Evolutionary conservation across 1,140 invertebrate species (phyloP).

Genomic region (Ptiloglossa arizonensis): DNA sequence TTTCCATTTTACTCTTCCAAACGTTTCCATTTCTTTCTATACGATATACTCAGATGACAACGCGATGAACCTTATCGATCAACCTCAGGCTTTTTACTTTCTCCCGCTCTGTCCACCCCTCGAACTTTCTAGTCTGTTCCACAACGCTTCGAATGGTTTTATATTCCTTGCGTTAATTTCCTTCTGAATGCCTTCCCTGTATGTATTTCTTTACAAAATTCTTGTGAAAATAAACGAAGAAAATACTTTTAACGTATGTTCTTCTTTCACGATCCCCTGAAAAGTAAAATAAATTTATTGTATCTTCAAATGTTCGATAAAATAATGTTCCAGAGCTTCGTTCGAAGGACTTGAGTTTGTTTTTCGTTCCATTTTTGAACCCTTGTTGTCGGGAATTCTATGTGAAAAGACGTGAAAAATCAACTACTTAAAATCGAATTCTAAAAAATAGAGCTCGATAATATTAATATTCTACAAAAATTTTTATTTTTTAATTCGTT

Average conservation of each 20-base stretch:
- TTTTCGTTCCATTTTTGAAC: no score
- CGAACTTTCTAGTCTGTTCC: conserved; percentile 15
- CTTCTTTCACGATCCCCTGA: no score
- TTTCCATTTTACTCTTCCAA: background rate
- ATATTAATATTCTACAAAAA: no score
- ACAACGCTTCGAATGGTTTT: background rate
- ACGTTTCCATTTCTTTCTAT: background rate
- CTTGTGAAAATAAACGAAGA: no score
- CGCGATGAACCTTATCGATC: conserved; percentile 20
- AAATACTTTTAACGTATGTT: no score
- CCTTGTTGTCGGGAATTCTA: no score
- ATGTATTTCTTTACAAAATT: background rate
- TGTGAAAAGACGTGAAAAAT: no score
- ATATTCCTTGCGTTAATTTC: background rate
- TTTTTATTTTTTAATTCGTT: no score
- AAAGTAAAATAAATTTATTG: background rate
- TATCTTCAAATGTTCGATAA: background rate
- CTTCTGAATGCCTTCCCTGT: background rate
- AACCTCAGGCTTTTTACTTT: conserved; percentile 27
- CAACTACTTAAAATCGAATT: no score
- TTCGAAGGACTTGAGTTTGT: no score
- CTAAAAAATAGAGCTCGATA: no score
- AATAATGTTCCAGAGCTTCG: no score
- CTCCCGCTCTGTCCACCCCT: conserved; percentile 2
- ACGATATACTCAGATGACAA: background rate